phyloP scores from a whole-genome alignment of 2,113 vertebrate species.

The Aldabrachelys gigantea region DNA sequence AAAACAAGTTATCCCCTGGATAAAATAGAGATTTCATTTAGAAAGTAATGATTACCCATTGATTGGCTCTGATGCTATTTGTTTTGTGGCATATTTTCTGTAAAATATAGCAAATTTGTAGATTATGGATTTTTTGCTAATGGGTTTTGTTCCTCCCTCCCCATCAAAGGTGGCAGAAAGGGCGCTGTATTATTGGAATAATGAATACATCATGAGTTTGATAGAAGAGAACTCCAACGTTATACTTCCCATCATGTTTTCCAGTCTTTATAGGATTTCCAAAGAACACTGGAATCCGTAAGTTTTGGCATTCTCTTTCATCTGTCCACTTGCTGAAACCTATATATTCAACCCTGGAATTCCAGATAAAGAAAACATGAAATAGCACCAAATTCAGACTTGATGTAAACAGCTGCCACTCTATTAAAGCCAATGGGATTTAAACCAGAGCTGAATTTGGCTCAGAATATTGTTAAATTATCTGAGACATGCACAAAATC shows the following conservation, averaged over 20 bases:
- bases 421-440: conserved; percentile 1
- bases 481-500: conserved; percentile 32
- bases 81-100: not conserved
- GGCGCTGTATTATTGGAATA: conserved; percentile 99
- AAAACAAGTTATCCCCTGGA: conserved; percentile 4
- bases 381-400: not conserved
- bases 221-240: conserved; percentile 99
- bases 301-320: conserved; percentile 68
- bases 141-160: conserved; percentile 42
- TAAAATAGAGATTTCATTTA: conserved; percentile 3
- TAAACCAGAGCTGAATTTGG: not conserved
- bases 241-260: conserved; percentile 99
- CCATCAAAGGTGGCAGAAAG: conserved; percentile 92
- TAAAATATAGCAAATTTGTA: not conserved
- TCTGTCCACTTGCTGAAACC: not conserved
- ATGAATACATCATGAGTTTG: conserved; percentile 99
- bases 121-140: conserved; percentile 24
- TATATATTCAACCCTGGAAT: not conserved
- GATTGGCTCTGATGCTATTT: not conserved
- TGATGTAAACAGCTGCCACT: not conserved
- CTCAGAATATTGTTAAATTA: conserved; percentile 42
- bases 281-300: conserved; percentile 99
- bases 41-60: not conserved
- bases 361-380: not conserved
- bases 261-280: conserved; percentile 99